These are phyloP conservation scores for Synchiropus splendidus DNA, from an alignment of 2,113 vertebrate genomes.

Conservation along the genomic window DNA sequence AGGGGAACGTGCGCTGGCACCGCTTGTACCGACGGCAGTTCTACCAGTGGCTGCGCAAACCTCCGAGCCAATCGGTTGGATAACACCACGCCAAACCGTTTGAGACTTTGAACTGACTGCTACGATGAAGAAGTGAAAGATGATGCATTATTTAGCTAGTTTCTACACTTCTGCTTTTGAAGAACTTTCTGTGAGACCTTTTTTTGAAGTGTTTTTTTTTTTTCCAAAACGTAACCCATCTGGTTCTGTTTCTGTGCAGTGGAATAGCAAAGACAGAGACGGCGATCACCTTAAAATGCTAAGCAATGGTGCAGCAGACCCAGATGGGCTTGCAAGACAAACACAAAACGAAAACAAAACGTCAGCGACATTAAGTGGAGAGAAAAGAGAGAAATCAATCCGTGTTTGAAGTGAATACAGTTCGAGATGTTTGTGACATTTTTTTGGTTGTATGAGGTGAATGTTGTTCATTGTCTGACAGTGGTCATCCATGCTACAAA, in stretches of 20 bases:
- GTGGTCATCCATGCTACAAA: too few relatives aligned
- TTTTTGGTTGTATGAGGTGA: too few relatives aligned
- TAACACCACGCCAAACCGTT: conserved; percentile 41
- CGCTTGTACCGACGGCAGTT: conserved; percentile 83
- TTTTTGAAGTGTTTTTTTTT: conserved; percentile 9
- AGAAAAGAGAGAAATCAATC: too few relatives aligned
- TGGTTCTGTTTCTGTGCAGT: conserved; percentile 18
- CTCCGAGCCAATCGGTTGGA: conserved; percentile 57
- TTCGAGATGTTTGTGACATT: too few relatives aligned
- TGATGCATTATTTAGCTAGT: conserved; percentile 5
- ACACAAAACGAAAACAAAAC: too few relatives aligned
- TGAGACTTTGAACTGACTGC: conserved; percentile 19
- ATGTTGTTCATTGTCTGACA: too few relatives aligned
- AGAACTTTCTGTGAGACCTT: conserved; percentile 5
- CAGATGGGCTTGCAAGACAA: too few relatives aligned
- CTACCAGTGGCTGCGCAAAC: conserved; percentile 90
- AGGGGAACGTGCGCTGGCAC: conserved; percentile 93
- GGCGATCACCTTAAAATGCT: too few relatives aligned
- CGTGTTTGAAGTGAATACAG: too few relatives aligned
- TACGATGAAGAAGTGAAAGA: conserved; percentile 3
- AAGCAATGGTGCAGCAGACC: too few relatives aligned
- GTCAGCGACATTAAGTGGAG: too few relatives aligned
- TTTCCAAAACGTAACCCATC: conserved; percentile 6
- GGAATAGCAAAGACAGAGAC: conserved; percentile 2
- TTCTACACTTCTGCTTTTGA: conserved; percentile 21